Evolutionary conservation across 1,140 invertebrate species (phyloP).

Genomic region (Cotesia typhae): DNA sequence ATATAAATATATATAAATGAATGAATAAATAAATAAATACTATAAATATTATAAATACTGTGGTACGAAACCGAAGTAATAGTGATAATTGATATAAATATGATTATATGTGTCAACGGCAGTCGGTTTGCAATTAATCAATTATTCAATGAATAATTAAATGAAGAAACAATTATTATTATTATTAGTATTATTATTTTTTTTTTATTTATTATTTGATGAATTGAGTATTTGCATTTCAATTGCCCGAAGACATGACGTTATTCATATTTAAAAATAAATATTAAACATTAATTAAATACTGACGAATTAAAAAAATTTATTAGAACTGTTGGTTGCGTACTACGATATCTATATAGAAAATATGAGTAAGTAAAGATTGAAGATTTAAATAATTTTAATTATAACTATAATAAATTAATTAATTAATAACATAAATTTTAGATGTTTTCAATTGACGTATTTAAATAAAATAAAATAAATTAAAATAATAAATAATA

Average conservation of each 20-base stretch:
- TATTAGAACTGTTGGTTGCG: conserved; percentile 33
- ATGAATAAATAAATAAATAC: conserved; percentile 48
- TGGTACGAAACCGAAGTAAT: conserved; percentile 38
- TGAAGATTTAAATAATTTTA: conserved; percentile 19
- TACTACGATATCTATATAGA: conserved; percentile 9
- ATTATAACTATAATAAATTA: conserved; percentile 20
- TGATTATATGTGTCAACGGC: conserved; percentile 46
- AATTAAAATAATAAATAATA: conserved; percentile 32
- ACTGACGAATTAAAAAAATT: conserved; percentile 17
- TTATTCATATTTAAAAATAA: conserved; percentile 53
- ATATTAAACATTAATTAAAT: conserved; percentile 32
- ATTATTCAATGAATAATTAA: conserved; percentile 38
- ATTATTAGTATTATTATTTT: too few relatives aligned
- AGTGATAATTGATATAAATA: conserved; percentile 47
- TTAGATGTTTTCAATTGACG: conserved; percentile 5
- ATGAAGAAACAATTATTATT: too few relatives aligned
- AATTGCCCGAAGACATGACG: conserved; percentile 56
- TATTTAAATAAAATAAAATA: conserved; percentile 37
- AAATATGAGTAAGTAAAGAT: background rate
- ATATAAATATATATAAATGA: conserved; percentile 48
- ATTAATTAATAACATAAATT: background rate
- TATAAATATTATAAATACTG: conserved; percentile 59
- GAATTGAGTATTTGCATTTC: conserved; percentile 46
- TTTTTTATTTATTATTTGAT: too few relatives aligned
- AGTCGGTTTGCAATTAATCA: conserved; percentile 57